Evolutionary conservation across 2,888 invertebrate species (phyloP).

Genomic region (Axea sp.): DNA sequence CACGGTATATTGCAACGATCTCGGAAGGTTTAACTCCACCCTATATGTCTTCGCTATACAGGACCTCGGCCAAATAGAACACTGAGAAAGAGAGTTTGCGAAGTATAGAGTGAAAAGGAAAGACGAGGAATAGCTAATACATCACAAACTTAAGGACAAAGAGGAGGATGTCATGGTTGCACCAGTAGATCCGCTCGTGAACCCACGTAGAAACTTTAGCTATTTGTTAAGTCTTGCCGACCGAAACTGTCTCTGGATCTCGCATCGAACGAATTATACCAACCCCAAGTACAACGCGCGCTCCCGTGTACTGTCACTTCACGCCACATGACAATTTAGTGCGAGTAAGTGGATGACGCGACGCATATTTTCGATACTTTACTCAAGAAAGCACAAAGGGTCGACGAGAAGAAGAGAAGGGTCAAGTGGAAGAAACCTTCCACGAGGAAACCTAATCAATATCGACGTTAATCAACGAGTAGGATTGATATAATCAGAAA

Average conservation of each 20-base stretch:
- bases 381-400: conserved; percentile 48
- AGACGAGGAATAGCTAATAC: conserved; percentile 76
- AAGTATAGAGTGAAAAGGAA: conserved; percentile 58
- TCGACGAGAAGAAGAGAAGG: conserved; percentile 32
- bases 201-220: conserved; percentile 77
- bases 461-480: conserved; percentile 36
- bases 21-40: conserved; percentile 47
- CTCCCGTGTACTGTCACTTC: conserved; percentile 56
- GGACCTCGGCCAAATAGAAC: conserved; percentile 42
- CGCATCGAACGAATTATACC: conserved; percentile 70
- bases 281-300: conserved; percentile 56
- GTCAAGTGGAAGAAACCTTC: conserved; percentile 36
- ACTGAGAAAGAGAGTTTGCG: conserved; percentile 55
- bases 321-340: conserved; percentile 54
- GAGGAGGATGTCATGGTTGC: conserved; percentile 77
- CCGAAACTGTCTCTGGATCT: conserved; percentile 77
- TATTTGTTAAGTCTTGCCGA: conserved; percentile 79
- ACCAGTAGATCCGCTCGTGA: conserved; percentile 73
- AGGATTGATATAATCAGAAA: conserved; percentile 37
- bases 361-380: conserved; percentile 58
- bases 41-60: conserved; percentile 44
- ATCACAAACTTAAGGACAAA: conserved; percentile 79
- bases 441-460: conserved; percentile 30
- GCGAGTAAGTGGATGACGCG: conserved; percentile 58
- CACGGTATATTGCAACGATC: conserved; percentile 42